Conservation (phyloP, 2,888 invertebrate species). For the Ceriagrion tenellum region DNA sequence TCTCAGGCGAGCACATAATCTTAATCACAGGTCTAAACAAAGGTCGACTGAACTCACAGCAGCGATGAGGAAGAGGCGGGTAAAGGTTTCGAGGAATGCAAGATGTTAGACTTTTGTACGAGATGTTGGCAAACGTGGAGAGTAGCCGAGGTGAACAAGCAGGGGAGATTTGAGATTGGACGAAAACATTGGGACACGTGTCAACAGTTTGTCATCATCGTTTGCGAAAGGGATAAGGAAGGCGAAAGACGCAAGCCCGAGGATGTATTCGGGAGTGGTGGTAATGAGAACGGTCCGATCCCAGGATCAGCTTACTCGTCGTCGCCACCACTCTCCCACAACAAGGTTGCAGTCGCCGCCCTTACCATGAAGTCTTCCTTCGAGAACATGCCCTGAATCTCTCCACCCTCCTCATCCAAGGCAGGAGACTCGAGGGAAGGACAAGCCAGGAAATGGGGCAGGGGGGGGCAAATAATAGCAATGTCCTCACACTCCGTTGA, state of each 20-base stretch:
- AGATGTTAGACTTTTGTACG: background rate
- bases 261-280: background rate
- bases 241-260: background rate
- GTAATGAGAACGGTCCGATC: background rate
- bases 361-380: background rate
- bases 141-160: background rate
- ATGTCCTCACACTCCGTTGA: too few relatives aligned
- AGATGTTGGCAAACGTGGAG: background rate
- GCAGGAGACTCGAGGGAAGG: background rate
- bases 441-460: background rate
- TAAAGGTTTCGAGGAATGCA: too few relatives aligned
- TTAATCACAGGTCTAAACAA: too few relatives aligned
- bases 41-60: too few relatives aligned
- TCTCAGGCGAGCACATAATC: too few relatives aligned
- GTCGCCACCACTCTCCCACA: background rate
- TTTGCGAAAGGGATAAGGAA: background rate
- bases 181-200: background rate
- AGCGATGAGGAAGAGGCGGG: too few relatives aligned
- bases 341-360: background rate
- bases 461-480: background rate
- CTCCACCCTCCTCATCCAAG: background rate
- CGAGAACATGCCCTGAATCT: background rate
- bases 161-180: background rate
- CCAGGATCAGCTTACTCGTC: background rate
- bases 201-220: background rate